A percentile compares a stretch with the other conserved stretches of the same genome.
Evolutionary conservation across 2,113 vertebrate species (phyloP).

Genomic region (Pseudorhombus dupliciocellatus): DNA sequence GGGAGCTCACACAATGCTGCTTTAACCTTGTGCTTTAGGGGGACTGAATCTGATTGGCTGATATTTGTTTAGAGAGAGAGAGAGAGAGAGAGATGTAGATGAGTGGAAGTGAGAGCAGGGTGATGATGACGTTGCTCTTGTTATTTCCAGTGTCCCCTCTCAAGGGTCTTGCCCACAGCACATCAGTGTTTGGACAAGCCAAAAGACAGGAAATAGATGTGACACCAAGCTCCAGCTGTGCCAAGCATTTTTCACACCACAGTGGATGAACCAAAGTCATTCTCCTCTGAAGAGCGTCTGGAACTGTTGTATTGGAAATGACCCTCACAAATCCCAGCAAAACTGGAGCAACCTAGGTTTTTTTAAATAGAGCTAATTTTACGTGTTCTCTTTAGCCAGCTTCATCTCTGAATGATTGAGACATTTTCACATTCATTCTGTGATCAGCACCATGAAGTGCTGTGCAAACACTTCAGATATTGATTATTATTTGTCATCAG

Average conservation of each 20-base stretch:
- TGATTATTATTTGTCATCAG: neutral
- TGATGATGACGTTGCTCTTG: conserved; percentile 45
- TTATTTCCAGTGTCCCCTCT: conserved; percentile 58
- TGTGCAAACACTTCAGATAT: neutral
- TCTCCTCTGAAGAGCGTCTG: conserved; percentile 15
- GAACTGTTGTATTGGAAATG: neutral
- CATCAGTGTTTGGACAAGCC: conserved; percentile 63
- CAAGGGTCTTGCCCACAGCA: conserved; percentile 51
- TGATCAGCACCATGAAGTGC: too few species aligned
- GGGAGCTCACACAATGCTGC: neutral
- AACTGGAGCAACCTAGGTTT: neutral
- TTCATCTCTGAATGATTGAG: too few species aligned
- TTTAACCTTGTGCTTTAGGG: neutral
- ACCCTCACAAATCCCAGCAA: conserved; percentile 3
- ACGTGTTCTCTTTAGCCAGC: too few species aligned
- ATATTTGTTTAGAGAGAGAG: conserved; percentile 13
- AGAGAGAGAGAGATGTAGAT: conserved; percentile 29
- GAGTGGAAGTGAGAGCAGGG: conserved; percentile 21
- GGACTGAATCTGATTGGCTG: conserved; percentile 10
- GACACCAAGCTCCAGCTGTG: conserved; percentile 62
- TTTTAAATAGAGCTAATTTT: too few species aligned
- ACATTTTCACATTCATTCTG: too few species aligned
- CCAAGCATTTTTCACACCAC: conserved; percentile 47
- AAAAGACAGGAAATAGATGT: conserved; percentile 66
- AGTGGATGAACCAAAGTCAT: conserved; percentile 32